A percentile compares a stretch with the other conserved stretches of the same genome.
Conservation (phyloP, 1,140 invertebrate species). For the Aphaenogaster floridana region DNA sequence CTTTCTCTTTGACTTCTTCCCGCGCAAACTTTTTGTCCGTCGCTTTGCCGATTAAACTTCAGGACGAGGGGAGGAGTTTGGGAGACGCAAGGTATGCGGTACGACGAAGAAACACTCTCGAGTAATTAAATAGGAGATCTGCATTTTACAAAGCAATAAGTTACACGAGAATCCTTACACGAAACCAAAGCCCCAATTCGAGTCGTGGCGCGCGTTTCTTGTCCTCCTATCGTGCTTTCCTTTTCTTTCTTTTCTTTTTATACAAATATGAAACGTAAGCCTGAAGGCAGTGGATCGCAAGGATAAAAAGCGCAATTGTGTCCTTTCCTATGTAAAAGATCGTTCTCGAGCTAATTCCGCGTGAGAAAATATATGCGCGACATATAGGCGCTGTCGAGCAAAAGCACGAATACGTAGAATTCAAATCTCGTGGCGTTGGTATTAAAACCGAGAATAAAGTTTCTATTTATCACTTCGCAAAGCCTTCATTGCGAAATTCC, state of each 20-base stretch:
- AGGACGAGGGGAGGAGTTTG: not conserved
- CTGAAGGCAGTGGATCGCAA: slow-evolving; percentile 37
- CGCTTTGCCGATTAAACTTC: slow-evolving; percentile 40
- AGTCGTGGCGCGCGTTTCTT: slow-evolving; percentile 57
- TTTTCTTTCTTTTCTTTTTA: slow-evolving; percentile 43
- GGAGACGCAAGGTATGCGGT: too few relatives aligned
- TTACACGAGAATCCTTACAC: slow-evolving; percentile 83
- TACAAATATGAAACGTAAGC: slow-evolving; percentile 67
- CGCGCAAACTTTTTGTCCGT: slow-evolving; percentile 6
- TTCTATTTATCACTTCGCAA: slow-evolving; percentile 8
- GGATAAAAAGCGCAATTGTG: slow-evolving; percentile 28
- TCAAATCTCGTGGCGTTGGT: not conserved
- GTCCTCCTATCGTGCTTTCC: slow-evolving; percentile 19
- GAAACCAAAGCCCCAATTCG: slow-evolving; percentile 79
- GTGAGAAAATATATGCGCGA: slow-evolving; percentile 28
- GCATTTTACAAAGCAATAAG: slow-evolving; percentile 88
- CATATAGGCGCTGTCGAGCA: slow-evolving; percentile 5
- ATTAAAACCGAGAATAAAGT: not conserved
- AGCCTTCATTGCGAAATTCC: not conserved
- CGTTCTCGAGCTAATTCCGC: slow-evolving; percentile 21
- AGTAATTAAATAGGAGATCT: slow-evolving; percentile 87
- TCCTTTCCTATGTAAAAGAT: slow-evolving; percentile 45
- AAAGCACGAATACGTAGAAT: slow-evolving; percentile 16
- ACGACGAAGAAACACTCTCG: slow-evolving; percentile 64
- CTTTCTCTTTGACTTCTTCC: slow-evolving; percentile 7